Evolutionary conservation across 2,888 invertebrate genomes (phyloP).

Genomic region (Sericinus montela): DNA sequence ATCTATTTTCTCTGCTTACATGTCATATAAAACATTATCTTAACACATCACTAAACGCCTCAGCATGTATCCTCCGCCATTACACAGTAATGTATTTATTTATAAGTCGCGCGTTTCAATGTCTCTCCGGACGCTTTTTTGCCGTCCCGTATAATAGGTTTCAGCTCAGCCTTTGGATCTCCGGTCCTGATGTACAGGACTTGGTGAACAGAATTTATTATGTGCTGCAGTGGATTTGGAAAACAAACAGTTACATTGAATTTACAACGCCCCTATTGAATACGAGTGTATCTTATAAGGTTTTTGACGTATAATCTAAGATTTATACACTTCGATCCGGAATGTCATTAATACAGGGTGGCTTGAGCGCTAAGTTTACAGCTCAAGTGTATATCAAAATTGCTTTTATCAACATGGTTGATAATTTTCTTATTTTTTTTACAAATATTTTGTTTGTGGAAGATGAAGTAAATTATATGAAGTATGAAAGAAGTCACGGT

Average conservation of each 20-base stretch:
- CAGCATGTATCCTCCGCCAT: slow-evolving; percentile 26
- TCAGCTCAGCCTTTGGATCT: slow-evolving; percentile 40
- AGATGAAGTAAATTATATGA: too few relatives aligned
- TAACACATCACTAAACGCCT: slow-evolving; percentile 5
- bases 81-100: slow-evolving; percentile 62
- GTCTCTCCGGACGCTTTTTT: slow-evolving; percentile 67
- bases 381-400: too few relatives aligned
- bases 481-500: too few relatives aligned
- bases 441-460: too few relatives aligned
- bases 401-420: too few relatives aligned
- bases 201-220: slow-evolving; percentile 19
- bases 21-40: neutral
- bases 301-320: slow-evolving; percentile 1
- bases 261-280: slow-evolving; percentile 6
- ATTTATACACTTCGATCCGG: neutral
- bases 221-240: slow-evolving; percentile 4
- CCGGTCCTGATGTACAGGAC: slow-evolving; percentile 35
- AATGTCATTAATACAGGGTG: neutral
- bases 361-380: too few relatives aligned
- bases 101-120: slow-evolving; percentile 65
- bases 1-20: too few relatives aligned
- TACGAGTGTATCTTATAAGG: slow-evolving; percentile 5
- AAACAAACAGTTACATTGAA: slow-evolving; percentile 13
- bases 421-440: too few relatives aligned
- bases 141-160: slow-evolving; percentile 46